Evolutionary conservation across 1,140 invertebrate genomes (phyloP), one percentile per base, ranked within the genome.

Genomic region (Drosophila tristis): DNA sequence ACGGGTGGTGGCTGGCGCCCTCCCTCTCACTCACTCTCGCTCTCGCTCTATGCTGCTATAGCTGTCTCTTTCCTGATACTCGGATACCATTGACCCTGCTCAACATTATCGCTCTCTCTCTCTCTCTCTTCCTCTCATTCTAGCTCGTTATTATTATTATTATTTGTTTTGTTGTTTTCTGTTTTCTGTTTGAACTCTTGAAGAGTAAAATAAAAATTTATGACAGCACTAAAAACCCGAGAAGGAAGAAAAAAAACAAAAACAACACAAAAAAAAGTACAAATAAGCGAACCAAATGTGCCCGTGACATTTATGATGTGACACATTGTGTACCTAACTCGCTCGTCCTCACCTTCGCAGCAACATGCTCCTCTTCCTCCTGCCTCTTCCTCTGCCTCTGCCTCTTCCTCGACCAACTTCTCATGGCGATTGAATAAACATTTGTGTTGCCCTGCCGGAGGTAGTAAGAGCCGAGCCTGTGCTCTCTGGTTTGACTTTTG

Each of bases 291-390:
- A 73, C 74, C 71, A 79, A 82, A 84, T 82, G 79, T 87, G 84
- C 84, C 84, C 84, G 61, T 84, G 84, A 87, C 84, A 89, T 87
- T 87, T 87, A 87, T 87, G 84, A 89, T 82, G 80, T 87, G 84
- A 84, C 75, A 77, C 68, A 77, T 76, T 89, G 67, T 82, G 39
- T 67, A 62, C 82, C 82, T 71, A 67, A 65, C 77, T 57, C 53
- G 4, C 11, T 8, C 11, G 71, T 35, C 29, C 62, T 13, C 11
- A 9, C 44, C 47, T 42, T 20, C 23, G 55, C n/a, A n/a, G 35
- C 15, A 42, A 25, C 25, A 44, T 51, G 20, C 20, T 20, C 16
- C 16, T 16, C 16, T 16, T 16, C 16, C 16, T n/a, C n/a, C 16
- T 16, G 16, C 16, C 29, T 20, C 20, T 20, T 20, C 20, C 20